Evolutionary conservation across 2,888 invertebrate genomes (phyloP).

Genomic region (Tinea pellionella): DNA sequence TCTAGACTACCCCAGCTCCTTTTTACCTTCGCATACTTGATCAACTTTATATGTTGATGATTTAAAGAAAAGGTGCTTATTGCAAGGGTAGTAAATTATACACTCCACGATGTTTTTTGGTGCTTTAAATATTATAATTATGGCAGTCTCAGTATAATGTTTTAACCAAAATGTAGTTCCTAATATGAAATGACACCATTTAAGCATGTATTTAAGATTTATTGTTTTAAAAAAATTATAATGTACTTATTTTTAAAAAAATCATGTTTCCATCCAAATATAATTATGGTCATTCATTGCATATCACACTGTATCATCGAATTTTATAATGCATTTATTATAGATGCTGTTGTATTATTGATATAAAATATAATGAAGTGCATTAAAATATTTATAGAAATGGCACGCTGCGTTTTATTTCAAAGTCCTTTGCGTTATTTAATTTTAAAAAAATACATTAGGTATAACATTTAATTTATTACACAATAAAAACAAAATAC

Average conservation of each 20-base stretch:
- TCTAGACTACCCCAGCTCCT: too few relatives aligned
- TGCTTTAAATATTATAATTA: not conserved
- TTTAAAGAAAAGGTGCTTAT: not conserved
- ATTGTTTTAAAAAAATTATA: not conserved
- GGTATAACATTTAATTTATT: not conserved
- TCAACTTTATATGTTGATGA: too few relatives aligned
- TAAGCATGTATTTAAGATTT: not conserved
- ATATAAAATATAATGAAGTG: slow-evolving; percentile 45
- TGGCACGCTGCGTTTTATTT: not conserved
- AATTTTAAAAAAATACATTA: not conserved
- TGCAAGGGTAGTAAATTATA: not conserved
- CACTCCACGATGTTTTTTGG: not conserved
- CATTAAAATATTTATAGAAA: slow-evolving; percentile 29
- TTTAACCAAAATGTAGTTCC: slow-evolving; percentile 1
- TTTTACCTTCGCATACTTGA: too few relatives aligned
- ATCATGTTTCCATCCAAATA: not conserved
- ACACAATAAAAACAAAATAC: slow-evolving; percentile 6
- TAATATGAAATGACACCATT: not conserved
- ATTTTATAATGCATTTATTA: slow-evolving; percentile 47
- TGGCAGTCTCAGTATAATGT: not conserved
- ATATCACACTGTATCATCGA: slow-evolving; percentile 22
- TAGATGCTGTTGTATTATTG: slow-evolving; percentile 44
- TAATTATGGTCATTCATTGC: slow-evolving; percentile 26
- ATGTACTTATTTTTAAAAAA: not conserved
- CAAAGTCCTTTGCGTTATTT: not conserved